Conservation (phyloP, 2,888 invertebrate genomes). For the Hyppa rectilinea region DNA sequence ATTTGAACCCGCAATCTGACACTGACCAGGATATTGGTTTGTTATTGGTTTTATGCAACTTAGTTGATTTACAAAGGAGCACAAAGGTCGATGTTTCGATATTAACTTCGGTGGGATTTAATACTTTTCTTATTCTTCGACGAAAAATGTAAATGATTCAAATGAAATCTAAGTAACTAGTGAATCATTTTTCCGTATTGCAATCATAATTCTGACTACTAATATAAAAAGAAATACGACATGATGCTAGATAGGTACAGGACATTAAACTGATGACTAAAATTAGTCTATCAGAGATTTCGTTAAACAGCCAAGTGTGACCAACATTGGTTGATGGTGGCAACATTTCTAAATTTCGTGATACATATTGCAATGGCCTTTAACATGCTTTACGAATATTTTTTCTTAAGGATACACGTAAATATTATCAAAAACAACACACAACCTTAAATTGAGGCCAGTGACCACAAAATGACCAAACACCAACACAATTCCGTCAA, state of each 20-base stretch:
- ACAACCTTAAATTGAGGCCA: constrained; percentile 11
- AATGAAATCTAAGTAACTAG: constrained; percentile 4
- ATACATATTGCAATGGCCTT: neutral
- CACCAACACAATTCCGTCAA: constrained; percentile 46
- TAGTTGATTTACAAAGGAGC: constrained; percentile 2
- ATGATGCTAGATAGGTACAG: neutral
- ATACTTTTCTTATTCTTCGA: neutral
- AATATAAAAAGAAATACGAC: neutral
- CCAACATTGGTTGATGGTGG: neutral
- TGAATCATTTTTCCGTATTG: constrained; percentile 9
- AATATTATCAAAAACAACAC: neutral
- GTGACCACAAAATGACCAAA: constrained; percentile 44
- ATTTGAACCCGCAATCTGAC: too few relatives aligned
- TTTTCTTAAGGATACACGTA: neutral
- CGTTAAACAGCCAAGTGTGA: neutral
- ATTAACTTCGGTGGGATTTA: neutral
- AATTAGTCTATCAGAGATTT: neutral
- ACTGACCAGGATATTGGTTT: too few relatives aligned
- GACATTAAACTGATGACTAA: neutral
- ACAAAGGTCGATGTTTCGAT: constrained; percentile 24
- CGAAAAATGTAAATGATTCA: constrained; percentile 11
- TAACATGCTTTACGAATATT: too few relatives aligned
- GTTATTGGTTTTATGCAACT: constrained; percentile 6
- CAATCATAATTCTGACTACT: constrained; percentile 15
- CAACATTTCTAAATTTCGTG: neutral